A percentile compares a stretch with the other conserved stretches of the same genome.
These are phyloP conservation scores for Amphipyra tragopoginis DNA, from an alignment of 2,888 invertebrate species.

Conservation along the genomic window DNA sequence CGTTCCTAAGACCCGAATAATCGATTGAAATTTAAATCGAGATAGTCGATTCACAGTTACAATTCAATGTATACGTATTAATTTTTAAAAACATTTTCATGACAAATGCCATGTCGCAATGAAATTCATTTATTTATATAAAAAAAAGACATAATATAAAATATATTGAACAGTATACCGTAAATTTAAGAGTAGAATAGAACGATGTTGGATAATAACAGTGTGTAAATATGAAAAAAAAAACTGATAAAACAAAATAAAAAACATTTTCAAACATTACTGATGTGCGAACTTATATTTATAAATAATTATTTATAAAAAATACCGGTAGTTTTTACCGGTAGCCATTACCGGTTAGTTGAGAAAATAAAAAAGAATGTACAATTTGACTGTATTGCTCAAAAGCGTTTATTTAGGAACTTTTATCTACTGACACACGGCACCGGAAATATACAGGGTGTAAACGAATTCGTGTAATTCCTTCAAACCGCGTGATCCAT, in stretches of 20 bases:
- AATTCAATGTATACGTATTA: constrained; percentile 68
- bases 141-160: constrained; percentile 71
- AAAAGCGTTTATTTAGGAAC: too few relatives aligned
- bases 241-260: neutral
- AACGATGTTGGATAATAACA: constrained; percentile 26
- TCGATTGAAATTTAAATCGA: constrained; percentile 45
- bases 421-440: too few relatives aligned
- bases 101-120: constrained; percentile 67
- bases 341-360: too few relatives aligned
- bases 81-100: constrained; percentile 57
- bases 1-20: constrained; percentile 35
- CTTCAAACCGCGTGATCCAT: too few relatives aligned
- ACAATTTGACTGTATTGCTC: too few relatives aligned
- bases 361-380: too few relatives aligned
- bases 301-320: too few relatives aligned
- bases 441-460: too few relatives aligned
- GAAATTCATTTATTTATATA: constrained; percentile 61
- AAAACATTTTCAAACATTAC: too few relatives aligned
- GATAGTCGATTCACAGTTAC: constrained; percentile 58
- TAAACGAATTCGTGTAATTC: too few relatives aligned
- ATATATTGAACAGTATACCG: constrained; percentile 78
- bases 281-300: too few relatives aligned
- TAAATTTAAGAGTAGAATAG: constrained; percentile 67
- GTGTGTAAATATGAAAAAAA: constrained; percentile 19
- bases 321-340: too few relatives aligned